Evolutionary conservation across 1,140 invertebrate species (phyloP), one percentile per base, ranked within the genome.

Genomic region (Apis dorsata): DNA sequence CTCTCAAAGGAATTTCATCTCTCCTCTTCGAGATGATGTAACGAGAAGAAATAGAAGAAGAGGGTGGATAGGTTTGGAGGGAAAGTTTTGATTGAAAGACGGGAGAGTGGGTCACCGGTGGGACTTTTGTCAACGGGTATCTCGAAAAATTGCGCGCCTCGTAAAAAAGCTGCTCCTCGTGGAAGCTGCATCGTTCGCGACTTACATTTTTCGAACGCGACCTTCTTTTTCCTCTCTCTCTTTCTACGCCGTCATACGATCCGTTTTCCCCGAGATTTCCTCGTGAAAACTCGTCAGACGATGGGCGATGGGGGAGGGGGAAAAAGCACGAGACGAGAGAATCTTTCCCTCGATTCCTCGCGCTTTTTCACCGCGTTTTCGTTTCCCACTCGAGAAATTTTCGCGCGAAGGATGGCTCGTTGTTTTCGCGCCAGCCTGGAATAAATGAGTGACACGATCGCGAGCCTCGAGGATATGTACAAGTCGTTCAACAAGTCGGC

Each of bases 21-120:
- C 11, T 51, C n/a, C 7, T 24, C 9, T 55, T 66, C 51, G 51
- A 55, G 19, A 3, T 24, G 44, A 76, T 28, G 51, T 59, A 65
- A 24, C 53, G 5, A 65, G 63, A 75, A 57, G 72, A 68, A 63
- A 53, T 17, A 12, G 12, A 4, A 1, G n/a, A 11, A 8, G 51
- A 57, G 13, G 44, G 21, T 15, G 53, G 4, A 15, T 51, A 0
- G n/a, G 17, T 3, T 24, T 21, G 17, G 17, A 59, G 28, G 10
- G 34, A 72, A 87, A 86, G 81, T 85, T 88, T 87, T 79, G 86
- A 85, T 82, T 79, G 79, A 75, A 70, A 83, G 24, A 63, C 62
- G 62, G 15, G 62, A 51, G 75, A 80, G 72, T 72, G 60, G 79
- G 75, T 82, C 72, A 77, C 24, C 55, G 24, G 2, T 34, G 65